These are phyloP conservation scores for Hyaena hyaena DNA, from an alignment of 2,113 vertebrate genomes.

Conservation along the genomic window DNA sequence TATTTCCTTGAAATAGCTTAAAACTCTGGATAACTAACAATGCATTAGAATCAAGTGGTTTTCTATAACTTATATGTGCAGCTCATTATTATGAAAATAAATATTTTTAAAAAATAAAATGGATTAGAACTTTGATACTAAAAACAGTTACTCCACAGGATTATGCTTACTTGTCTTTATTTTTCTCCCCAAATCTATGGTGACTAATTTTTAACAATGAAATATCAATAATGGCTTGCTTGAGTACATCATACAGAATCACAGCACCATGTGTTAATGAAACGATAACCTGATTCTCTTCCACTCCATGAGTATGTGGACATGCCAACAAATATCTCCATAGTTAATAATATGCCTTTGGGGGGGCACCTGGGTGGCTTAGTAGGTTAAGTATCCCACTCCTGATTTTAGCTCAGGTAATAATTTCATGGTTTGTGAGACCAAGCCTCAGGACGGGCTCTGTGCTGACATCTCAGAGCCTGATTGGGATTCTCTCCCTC, in stretches of 20 bases:
- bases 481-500: no score
- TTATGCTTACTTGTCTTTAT: neutral
- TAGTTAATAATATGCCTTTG: neutral
- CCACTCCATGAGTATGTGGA: neutral
- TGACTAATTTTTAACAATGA: neutral
- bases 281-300: slow-evolving; percentile 11
- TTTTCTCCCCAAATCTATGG: neutral
- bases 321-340: neutral
- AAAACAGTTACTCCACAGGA: neutral
- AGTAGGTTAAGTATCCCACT: no score
- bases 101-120: neutral
- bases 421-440: no score
- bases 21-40: neutral
- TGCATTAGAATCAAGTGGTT: neutral
- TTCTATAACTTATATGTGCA: neutral
- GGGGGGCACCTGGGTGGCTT: no score
- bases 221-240: neutral
- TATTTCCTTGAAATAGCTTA: slow-evolving; percentile 25
- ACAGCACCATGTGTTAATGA: neutral
- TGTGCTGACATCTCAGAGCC: no score
- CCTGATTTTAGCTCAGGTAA: no score
- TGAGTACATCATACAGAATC: neutral
- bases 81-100: slow-evolving; percentile 26
- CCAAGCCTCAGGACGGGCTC: no score
- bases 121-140: neutral